A percentile compares a stretch with the other conserved stretches of the same genome.
Evolutionary conservation across 2,797 vertebrate genomes (phyloP).

Genomic region (Anguilla pacifica): DNA sequence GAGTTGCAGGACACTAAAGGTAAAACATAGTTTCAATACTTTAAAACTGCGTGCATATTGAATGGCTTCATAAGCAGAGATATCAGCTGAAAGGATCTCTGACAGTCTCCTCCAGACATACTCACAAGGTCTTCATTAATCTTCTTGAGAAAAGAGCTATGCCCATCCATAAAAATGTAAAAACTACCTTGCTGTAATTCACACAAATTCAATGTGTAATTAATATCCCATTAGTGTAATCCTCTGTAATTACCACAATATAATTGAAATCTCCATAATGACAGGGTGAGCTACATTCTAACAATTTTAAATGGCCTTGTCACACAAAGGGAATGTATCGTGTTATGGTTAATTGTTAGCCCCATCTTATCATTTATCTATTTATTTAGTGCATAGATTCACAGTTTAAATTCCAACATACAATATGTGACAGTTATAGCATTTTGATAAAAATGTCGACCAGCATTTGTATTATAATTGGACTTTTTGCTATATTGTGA

Average conservation of each 20-base stretch:
- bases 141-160: not conserved
- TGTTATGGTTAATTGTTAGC: not conserved
- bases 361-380: not conserved
- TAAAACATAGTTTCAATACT: not conserved
- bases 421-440: not conserved
- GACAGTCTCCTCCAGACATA: not conserved
- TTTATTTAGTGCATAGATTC: not conserved
- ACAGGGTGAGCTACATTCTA: not conserved
- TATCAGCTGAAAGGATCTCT: not conserved
- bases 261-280: constrained; percentile 18
- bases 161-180: not conserved
- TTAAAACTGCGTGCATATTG: not conserved
- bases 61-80: not conserved
- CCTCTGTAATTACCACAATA: constrained; percentile 17
- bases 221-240: constrained; percentile 16
- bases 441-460: not conserved
- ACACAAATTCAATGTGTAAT: not conserved
- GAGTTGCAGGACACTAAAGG: not conserved
- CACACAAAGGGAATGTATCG: not conserved
- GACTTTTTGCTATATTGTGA: not conserved
- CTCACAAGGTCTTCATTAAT: not conserved
- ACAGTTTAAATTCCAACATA: not conserved
- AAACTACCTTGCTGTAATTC: not conserved
- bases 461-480: not conserved
- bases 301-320: not conserved